Percentiles rank a stretch among this genome's conserved stretches.
Conservation (phyloP, 2,113 vertebrate genomes). For the Raja brachyura region DNA sequence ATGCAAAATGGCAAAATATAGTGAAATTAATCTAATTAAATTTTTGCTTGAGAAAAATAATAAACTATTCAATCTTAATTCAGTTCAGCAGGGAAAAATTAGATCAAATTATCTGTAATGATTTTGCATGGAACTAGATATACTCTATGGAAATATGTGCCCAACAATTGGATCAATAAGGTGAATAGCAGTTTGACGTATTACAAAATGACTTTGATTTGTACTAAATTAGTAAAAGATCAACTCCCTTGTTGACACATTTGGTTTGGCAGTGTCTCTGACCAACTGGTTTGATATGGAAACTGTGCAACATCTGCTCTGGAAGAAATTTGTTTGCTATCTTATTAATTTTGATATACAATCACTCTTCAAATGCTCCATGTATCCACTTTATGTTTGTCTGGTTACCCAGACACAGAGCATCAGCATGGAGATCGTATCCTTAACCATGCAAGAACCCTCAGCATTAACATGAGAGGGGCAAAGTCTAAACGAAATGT, state of each 20-base stretch:
- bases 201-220: not conserved
- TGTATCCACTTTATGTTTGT: no score
- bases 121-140: not conserved
- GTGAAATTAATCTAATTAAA: not conserved
- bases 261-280: not conserved
- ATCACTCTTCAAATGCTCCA: no score
- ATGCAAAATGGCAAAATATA: not conserved
- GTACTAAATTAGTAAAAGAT: not conserved
- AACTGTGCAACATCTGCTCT: no score
- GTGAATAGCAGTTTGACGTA: not conserved
- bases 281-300: not conserved
- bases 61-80: not conserved
- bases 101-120: not conserved
- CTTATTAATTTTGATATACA: no score
- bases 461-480: no score
- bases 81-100: not conserved
- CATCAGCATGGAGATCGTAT: no score
- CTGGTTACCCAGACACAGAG: no score
- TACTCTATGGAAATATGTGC: not conserved
- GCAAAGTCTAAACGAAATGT: no score
- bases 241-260: not conserved
- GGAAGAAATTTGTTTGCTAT: no score
- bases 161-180: not conserved
- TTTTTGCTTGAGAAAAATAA: not conserved
- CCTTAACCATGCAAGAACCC: no score